Conservation (phyloP, 2,888 invertebrate species). For the Heteropelma amictum region DNA sequence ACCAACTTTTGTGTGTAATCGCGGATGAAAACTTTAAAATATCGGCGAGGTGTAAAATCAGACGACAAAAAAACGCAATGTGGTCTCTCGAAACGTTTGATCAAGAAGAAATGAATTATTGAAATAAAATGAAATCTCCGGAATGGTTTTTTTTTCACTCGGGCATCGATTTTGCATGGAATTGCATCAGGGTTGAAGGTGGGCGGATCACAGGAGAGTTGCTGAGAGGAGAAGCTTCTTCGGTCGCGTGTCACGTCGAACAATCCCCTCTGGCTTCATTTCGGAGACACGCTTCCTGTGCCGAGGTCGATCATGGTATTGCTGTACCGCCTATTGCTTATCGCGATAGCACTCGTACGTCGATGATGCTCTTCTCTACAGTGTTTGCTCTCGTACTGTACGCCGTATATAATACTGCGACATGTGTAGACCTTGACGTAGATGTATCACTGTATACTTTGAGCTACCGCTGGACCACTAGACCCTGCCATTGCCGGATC, state of each 20-base stretch:
- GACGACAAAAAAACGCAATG: too few species aligned
- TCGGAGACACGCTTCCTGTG: constrained; percentile 62
- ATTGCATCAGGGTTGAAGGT: constrained; percentile 33
- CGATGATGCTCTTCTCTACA: constrained; percentile 30
- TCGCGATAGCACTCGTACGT: constrained; percentile 45
- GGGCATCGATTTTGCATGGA: too few species aligned
- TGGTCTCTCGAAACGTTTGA: too few species aligned
- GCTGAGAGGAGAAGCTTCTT: constrained; percentile 50
- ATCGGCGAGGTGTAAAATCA: too few species aligned
- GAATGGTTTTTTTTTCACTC: too few species aligned
- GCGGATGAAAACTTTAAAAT: too few species aligned
- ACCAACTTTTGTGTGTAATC: too few species aligned
- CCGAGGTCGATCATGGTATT: constrained; percentile 55
- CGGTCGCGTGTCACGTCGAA: constrained; percentile 73
- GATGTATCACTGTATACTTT: constrained; percentile 10
- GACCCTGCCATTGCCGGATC: too few species aligned
- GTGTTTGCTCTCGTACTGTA: constrained; percentile 23
- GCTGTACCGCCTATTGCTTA: constrained; percentile 55
- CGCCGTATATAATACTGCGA: not conserved
- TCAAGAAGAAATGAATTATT: too few species aligned
- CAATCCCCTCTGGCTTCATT: constrained; percentile 67
- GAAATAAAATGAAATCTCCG: too few species aligned
- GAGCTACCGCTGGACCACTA: constrained; percentile 22
- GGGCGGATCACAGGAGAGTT: constrained; percentile 28
- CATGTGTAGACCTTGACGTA: constrained; percentile 17